Evolutionary conservation across 2,888 invertebrate genomes (phyloP), one percentile per base, ranked within the genome.

Genomic region (Leucophora obtusa): DNA sequence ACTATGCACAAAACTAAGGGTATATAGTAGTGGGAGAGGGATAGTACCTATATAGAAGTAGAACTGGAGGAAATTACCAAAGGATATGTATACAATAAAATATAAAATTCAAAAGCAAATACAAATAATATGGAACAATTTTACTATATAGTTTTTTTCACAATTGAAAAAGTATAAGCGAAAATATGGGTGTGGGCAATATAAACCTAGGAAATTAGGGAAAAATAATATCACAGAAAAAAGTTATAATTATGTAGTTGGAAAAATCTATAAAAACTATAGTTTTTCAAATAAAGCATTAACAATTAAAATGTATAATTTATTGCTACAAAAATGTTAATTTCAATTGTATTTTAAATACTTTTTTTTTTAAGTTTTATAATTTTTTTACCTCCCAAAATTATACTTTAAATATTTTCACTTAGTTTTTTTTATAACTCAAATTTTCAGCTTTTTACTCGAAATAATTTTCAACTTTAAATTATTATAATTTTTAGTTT

Each of bases 181-280:
- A 60, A 72, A 77, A 81, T 54, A 59, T 73, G 81, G 81, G 76
- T 77, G 81, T 81, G 77, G 69, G 72, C 77, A 35, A 77, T 68
- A 38, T 59, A 66, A 76, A 86, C 85, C 43, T 18, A 54, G 53
- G 53, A 71, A 47, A 59, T 50, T 62, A 14, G 43, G 7, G 11
- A 47, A 47, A 47, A 47, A 47, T n/a, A n/a, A 47, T n/a, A 47
- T n/a, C n/a, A 38, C 2, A 11, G 14, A 47, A 28, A 28, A 28
- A 28, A 28, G 7, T 4, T 28, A 4, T 21, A 43, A 43, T 43
- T 43, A 35, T 35, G 10, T 47, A 47, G n/a, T 4, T 28, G 11
- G 43, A 47, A 47, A 43, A 47, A 47, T 47, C n/a, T 47, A 47
- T 47, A 47, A 14, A 47, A 47, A 47, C 11, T 28, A 28, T 28